Percentiles rank a stretch among this genome's conserved stretches.
phyloP scores from a whole-genome alignment of 2,888 invertebrate genomes.

The Pardosa pseudoannulata region DNA sequence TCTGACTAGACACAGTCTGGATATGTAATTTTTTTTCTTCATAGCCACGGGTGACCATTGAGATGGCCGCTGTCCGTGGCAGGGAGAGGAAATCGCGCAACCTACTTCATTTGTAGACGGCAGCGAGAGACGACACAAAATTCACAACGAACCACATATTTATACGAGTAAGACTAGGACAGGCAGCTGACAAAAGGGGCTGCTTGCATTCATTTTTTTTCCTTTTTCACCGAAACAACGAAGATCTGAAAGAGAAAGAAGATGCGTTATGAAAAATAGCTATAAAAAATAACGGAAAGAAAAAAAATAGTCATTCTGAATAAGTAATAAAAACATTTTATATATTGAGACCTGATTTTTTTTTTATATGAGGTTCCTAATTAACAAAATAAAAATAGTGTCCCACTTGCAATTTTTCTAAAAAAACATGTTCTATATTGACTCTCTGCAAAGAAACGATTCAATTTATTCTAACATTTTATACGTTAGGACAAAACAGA shows the following conservation, averaged over 20 bases:
- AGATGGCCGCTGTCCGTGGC: too few relatives aligned
- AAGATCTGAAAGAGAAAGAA: not conserved
- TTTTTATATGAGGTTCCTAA: too few relatives aligned
- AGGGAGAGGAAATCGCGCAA: constrained; percentile 31
- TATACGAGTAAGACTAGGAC: constrained; percentile 57
- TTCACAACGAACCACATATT: constrained; percentile 48
- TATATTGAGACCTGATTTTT: too few relatives aligned
- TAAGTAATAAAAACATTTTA: too few relatives aligned
- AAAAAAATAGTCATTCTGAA: not conserved
- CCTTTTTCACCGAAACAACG: not conserved
- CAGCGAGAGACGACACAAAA: constrained; percentile 48
- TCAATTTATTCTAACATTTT: too few relatives aligned
- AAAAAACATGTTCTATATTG: too few relatives aligned
- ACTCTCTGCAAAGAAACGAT: too few relatives aligned
- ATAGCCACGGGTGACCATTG: constrained; percentile 12
- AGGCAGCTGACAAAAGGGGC: constrained; percentile 20
- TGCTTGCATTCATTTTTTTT: constrained; percentile 9
- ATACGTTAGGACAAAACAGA: too few relatives aligned
- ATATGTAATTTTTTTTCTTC: constrained; percentile 59
- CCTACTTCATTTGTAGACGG: constrained; percentile 42
- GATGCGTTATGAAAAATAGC: too few relatives aligned
- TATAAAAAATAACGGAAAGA: not conserved
- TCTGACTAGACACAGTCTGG: constrained; percentile 63
- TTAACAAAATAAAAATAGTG: too few relatives aligned
- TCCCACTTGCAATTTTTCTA: too few relatives aligned